These are phyloP conservation scores for Peromyscus melanophrys DNA, from an alignment of 2,797 vertebrate genomes.

Conservation along the genomic window DNA sequence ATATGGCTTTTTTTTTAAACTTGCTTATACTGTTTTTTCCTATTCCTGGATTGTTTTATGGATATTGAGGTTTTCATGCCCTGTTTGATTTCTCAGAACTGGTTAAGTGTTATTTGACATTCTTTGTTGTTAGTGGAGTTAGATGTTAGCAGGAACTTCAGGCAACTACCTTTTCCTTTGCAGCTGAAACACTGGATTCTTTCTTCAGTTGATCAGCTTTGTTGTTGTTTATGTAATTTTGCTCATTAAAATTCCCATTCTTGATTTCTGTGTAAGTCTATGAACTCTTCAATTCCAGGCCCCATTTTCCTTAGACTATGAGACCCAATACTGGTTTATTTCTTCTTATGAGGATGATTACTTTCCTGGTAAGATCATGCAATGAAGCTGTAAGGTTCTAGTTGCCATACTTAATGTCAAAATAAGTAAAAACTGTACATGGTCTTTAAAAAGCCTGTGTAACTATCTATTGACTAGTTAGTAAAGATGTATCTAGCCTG, in stretches of 20 bases:
- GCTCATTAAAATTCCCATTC: not conserved
- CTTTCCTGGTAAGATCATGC: not conserved
- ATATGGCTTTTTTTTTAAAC: not conserved
- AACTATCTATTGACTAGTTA: not conserved
- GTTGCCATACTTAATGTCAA: not conserved
- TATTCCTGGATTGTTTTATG: not conserved
- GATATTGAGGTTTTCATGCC: not conserved
- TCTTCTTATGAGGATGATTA: not conserved
- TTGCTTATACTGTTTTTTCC: not conserved
- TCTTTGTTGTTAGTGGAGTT: slow-evolving; percentile 3
- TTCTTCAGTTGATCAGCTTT: not conserved
- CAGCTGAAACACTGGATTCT: not conserved
- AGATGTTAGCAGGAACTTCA: not conserved
- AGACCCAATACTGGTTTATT: not conserved
- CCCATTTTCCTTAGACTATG: not conserved
- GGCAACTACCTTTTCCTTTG: not conserved
- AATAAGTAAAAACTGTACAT: not conserved
- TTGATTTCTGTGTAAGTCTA: slow-evolving; percentile 1
- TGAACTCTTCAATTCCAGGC: not conserved
- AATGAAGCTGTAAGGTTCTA: not conserved
- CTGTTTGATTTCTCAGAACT: not conserved
- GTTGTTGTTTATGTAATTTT: slow-evolving; percentile 6
- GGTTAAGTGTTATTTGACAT: not conserved
- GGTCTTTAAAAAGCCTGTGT: not conserved
- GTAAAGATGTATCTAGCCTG: not conserved